phyloP scores from a whole-genome alignment of 2,888 invertebrate species.

The Eustalomyia histrio region DNA sequence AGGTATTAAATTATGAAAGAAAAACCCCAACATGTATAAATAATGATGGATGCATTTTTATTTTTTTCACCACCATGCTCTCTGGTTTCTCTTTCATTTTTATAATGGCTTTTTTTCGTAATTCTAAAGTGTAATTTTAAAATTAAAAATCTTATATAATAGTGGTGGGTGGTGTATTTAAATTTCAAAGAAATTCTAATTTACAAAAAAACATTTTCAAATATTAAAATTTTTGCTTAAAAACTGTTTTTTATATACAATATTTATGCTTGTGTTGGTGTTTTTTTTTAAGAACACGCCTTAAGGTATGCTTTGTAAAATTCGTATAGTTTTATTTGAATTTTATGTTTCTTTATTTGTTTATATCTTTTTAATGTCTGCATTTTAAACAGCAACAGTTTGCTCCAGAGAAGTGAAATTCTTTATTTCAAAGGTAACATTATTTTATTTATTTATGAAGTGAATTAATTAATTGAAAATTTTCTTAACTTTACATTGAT shows the following conservation, averaged over 20 bases:
- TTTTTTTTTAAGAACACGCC: conserved; percentile 36
- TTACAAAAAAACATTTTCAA: neutral
- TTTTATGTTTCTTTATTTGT: conserved; percentile 11
- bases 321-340: conserved; percentile 51
- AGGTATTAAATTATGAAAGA: neutral
- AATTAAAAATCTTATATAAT: conserved; percentile 27
- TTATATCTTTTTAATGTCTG: conserved; percentile 21
- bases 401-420: neutral
- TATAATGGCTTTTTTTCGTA: conserved; percentile 2
- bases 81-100: neutral
- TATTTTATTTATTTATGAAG: too few relatives aligned
- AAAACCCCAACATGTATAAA: conserved; percentile 3
- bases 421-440: too few relatives aligned
- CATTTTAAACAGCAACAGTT: neutral
- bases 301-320: conserved; percentile 55
- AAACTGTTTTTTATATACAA: neutral
- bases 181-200: neutral
- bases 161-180: neutral
- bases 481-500: too few relatives aligned
- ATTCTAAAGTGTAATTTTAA: conserved; percentile 35
- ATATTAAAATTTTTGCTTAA: neutral
- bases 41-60: conserved; percentile 43
- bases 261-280: neutral
- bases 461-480: too few relatives aligned
- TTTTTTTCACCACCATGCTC: conserved; percentile 1